Evolutionary conservation across 2,888 invertebrate species (phyloP), one percentile per base, ranked within the genome.

Genomic region (Torymus tubicola): DNA sequence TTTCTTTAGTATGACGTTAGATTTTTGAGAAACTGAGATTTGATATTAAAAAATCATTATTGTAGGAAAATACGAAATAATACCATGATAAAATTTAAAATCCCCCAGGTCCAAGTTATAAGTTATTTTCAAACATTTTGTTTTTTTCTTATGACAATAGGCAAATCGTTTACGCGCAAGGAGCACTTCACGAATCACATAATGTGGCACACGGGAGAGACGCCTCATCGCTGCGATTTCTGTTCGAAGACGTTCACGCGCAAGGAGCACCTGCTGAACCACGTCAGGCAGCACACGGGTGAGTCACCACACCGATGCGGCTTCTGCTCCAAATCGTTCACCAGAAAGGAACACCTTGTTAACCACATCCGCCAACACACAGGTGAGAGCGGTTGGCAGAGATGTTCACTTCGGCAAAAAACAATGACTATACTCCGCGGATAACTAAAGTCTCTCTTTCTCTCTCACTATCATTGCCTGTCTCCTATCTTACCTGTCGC

Each of bases 131-230:
- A 55, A 18, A 3, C 0, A 13, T 71, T 18, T 50, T 71, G 24
- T 53, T 13, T 16, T 65, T 64, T 79, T 82, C 81, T 73, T 79
- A 55, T 31, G 31, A 2, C 31, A 31, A 2, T 85, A 90, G 90
- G 90, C 85, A 96, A 96, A 92, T 95, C 96, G 85, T 96, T 96
- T 91, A 96, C 96, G 82, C 93, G 96, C 90, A 96, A 96, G 92
- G 96, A 96, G 92, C 96, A 96, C 92, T 96, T 96, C 92, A 96
- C 95, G 94, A 96, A 96, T 93, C 96, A 96, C 92, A 96, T 96
- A 91, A 93, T 96, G 93, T 96, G 96, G 96, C 96, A 96, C 91
- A 96, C 96, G 88, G 95, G 95, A 65, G 96, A 95, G 89, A 95
- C 95, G 0, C 95, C 95, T 21, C 95, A 95, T 89, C 93, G 95